These are phyloP conservation scores for Protophormia terraenovae DNA, from an alignment of 2,888 invertebrate genomes.

Conservation along the genomic window DNA sequence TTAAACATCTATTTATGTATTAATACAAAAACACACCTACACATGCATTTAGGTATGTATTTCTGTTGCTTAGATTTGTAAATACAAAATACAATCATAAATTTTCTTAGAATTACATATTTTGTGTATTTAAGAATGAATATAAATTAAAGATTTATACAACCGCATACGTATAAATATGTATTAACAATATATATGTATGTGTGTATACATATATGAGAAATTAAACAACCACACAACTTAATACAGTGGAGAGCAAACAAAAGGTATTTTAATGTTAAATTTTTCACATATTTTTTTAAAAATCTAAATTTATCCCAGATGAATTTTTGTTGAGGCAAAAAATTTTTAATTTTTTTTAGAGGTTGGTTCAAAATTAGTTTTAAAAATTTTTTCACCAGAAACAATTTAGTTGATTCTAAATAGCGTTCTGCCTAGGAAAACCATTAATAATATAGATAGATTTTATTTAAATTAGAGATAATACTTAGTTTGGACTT, in stretches of 20 bases:
- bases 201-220: background rate
- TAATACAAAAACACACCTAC: background rate
- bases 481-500: too few relatives aligned
- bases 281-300: too few relatives aligned
- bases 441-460: too few relatives aligned
- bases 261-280: too few relatives aligned
- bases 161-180: background rate
- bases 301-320: too few relatives aligned
- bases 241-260: background rate
- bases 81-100: constrained; percentile 22
- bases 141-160: constrained; percentile 41
- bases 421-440: too few relatives aligned
- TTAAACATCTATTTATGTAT: background rate
- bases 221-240: background rate
- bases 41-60: background rate
- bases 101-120: constrained; percentile 25
- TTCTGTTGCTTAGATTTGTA: background rate
- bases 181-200: background rate
- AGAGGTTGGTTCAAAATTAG: too few relatives aligned
- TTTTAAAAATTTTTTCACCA: too few relatives aligned
- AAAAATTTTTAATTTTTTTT: too few relatives aligned
- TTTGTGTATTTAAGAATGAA: constrained; percentile 36
- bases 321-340: too few relatives aligned
- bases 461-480: too few relatives aligned
- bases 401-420: too few relatives aligned